Conservation (phyloP, 2,797 vertebrate genomes). For the Lutjanus campechanus region DNA sequence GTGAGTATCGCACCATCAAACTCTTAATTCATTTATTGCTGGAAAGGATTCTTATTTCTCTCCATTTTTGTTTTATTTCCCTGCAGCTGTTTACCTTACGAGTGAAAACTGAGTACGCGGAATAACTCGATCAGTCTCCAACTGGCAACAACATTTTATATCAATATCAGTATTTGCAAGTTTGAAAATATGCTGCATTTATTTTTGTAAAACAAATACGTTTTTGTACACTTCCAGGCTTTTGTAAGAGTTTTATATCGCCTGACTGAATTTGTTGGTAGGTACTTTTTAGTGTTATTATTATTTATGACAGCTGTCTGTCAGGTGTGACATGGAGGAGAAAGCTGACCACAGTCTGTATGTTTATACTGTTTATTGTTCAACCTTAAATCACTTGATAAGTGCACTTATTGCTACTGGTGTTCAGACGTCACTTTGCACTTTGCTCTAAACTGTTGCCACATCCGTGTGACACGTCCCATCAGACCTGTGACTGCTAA, state of each 20-base stretch:
- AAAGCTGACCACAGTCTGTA: background rate
- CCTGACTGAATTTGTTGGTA: background rate
- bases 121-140: constrained; percentile 22
- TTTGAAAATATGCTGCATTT: constrained; percentile 8
- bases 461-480: constrained; percentile 11
- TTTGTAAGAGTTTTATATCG: constrained; percentile 24
- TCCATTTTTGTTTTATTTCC: constrained; percentile 27
- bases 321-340: background rate
- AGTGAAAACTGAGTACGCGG: constrained; percentile 56
- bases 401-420: background rate
- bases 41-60: background rate
- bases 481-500: constrained; percentile 35
- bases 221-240: background rate
- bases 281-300: constrained; percentile 21
- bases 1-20: constrained; percentile 80
- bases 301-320: constrained; percentile 44
- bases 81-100: constrained; percentile 80
- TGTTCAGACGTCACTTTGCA: constrained; percentile 41
- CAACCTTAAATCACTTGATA: background rate
- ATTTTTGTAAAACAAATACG: constrained; percentile 6
- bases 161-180: constrained; percentile 16
- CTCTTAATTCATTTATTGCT: accelerated
- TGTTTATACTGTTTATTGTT: constrained; percentile 40
- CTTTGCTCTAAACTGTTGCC: constrained; percentile 46
- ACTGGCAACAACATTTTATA: background rate